Evolutionary conservation across 2,113 vertebrate genomes (phyloP).

Genomic region (Columba livia): DNA sequence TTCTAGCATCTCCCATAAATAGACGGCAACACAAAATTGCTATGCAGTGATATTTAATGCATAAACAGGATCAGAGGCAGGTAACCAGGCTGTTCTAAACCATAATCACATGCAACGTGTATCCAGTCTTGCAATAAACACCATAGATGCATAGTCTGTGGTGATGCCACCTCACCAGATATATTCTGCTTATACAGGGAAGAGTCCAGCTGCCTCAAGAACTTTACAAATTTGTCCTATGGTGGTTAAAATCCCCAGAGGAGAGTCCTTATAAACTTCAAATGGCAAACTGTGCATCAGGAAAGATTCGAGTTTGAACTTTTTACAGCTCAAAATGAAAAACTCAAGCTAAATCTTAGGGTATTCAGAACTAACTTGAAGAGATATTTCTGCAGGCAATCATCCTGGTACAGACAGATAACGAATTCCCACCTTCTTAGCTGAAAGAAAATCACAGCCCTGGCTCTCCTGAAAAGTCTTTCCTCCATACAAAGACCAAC

Average conservation of each 20-base stretch:
- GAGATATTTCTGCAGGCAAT: constrained; percentile 61
- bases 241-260: neutral
- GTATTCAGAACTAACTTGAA: constrained; percentile 13
- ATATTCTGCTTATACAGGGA: neutral
- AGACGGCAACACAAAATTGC: neutral
- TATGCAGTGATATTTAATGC: neutral
- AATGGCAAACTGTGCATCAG: neutral
- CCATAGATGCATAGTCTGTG: neutral
- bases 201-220: neutral
- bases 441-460: constrained; percentile 47
- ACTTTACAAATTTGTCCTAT: neutral
- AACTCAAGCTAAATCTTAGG: constrained; percentile 40
- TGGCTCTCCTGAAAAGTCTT: constrained; percentile 40
- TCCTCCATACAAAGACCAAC: constrained; percentile 29
- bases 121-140: neutral
- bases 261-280: neutral
- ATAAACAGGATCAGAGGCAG: neutral
- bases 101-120: accelerated
- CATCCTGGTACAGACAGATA: constrained; percentile 54
- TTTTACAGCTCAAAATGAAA: constrained; percentile 25
- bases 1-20: neutral
- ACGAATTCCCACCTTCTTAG: constrained; percentile 48
- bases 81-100: neutral
- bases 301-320: neutral
- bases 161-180: neutral